Evolutionary conservation across 64 coral and sea anemone species (phyloP), one percentile per base, ranked within the genome.

Genomic region (Montipora efflorescens): DNA sequence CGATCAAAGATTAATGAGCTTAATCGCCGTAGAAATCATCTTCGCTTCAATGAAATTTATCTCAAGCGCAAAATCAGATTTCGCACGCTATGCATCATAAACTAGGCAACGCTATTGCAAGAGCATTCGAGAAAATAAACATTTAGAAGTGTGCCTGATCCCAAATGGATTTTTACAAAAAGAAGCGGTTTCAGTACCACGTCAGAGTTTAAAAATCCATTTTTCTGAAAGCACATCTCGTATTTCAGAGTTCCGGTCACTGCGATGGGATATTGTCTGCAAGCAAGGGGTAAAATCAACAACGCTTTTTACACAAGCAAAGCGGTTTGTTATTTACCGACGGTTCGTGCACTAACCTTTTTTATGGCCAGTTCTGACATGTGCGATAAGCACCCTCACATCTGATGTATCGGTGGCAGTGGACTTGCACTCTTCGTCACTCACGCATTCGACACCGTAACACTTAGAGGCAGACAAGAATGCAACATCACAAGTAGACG

Each of bases 331-430:
- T 70, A 71, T 71, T 48, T 72, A 69, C 8, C 18, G 45, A 43
- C 47, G 21, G 46, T 11, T 46, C 43, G 18, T 28, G 18, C 80
- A 96, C 95, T 96, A 79, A 97, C 96, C 94, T 99, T 99, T 99
- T 18, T 96, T 99, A 59, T 92, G 75, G 44, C 83, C 92, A 53
- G 95, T 96, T 83, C 95, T 91, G 77, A 99, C 98, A 75, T 99
- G 98, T 78, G 98, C 92, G 14, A 99, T 99, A 47, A 99, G 92
- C 66, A 99, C 98, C 88, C 96, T 96, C 79, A 95, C 94, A 70
- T 99, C 98, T 18, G 98, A 99, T 68, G 98, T 99, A 87, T 99
- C 98, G 36, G 98, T 99, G 0, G 98, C 87, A 21, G 98, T 99
- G 10, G 98, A 94, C 81, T 99, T 85, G 59, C 98, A 99, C 73